These are phyloP conservation scores for Cynodonichthys magdalenae DNA, from an alignment of 2,797 vertebrate genomes.

Conservation along the genomic window DNA sequence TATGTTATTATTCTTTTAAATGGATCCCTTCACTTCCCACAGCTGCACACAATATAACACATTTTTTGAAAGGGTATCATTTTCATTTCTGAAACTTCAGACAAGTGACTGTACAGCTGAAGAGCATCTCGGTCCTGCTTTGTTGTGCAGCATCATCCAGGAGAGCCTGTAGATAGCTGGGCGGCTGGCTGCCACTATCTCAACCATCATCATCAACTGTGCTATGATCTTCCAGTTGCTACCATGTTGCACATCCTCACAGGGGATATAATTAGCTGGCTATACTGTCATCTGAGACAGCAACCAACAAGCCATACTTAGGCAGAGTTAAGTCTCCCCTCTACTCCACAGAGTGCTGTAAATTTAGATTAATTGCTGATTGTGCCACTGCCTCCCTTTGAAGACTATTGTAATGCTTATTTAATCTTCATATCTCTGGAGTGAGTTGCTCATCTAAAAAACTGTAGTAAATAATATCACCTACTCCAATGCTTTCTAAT, in stretches of 20 bases:
- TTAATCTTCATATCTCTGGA: conserved; percentile 66
- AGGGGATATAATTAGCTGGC: conserved; percentile 72
- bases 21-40: neutral
- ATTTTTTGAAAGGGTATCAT: conserved; percentile 26
- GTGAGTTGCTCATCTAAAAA: conserved; percentile 37
- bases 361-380: conserved; percentile 63
- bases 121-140: conserved; percentile 57
- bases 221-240: conserved; percentile 66
- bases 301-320: conserved; percentile 36
- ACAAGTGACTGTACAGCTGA: conserved; percentile 38
- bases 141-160: conserved; percentile 47
- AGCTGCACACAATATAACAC: conserved; percentile 9
- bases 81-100: conserved; percentile 28
- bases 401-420: conserved; percentile 66
- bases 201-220: conserved; percentile 68
- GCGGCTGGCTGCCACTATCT: conserved; percentile 47
- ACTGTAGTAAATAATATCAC: conserved; percentile 27
- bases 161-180: conserved; percentile 25
- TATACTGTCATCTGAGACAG: conserved; percentile 54
- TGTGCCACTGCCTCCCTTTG: conserved; percentile 54
- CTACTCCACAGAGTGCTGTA: conserved; percentile 25
- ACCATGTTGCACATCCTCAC: conserved; percentile 67
- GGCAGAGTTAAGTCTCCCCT: conserved; percentile 37
- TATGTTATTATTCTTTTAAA: neutral
- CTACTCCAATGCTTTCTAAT: too few relatives aligned